Base-by-base conservation (phyloP, 1,140 invertebrate species). In the Drosophila oshimai region DNA sequence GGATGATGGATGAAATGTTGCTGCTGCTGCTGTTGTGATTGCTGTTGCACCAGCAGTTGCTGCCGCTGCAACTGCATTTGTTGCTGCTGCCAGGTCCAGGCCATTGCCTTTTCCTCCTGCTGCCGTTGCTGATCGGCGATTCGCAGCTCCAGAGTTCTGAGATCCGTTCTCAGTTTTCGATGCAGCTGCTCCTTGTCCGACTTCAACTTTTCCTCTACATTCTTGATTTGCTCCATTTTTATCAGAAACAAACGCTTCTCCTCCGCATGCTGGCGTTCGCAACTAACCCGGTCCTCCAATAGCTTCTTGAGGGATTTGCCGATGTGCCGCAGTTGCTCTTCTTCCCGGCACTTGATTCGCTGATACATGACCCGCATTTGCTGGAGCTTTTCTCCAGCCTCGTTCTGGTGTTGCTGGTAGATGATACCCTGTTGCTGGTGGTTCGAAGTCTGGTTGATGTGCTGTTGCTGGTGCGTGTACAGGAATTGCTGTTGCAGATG, bases 181-280 rank as follows among this genome's bases (percentile, higher is more conserved):
- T 57, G 47, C n/a, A 72, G 7, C 6, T 68, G 49, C 9, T 44
- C 41, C 9, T 42, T 83, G 6, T 54, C 36, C 0, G 44, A 10
- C 29, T 57, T 37, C 1, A 81, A 50, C 6, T 22, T 39, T 0
- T 68, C 73, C 50, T 83, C 77, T 2, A 64, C 24, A 18, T 83
- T 73, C 13, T 49, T 77, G 13, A 46, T 68, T 6, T 80, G 41
- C 0, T 62, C 26, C 76, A 84, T 81, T 46, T 87, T 81, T 9
- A 51, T 26, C 28, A 58, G 29, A 5, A 68, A 87, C 2, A 46
- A 1, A 1, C 81, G 67, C 20, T 80, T 64, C 15, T 75, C 58
- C 0, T 75, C 71, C 2, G 55, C 76, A 46, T 86, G 64, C 17
- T 74, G 45, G 4, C 74, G 69, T 12, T 83, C 74, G 4, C 12